Conservation (phyloP, 1,140 invertebrate species). For the Drosophila subpulchrella region DNA sequence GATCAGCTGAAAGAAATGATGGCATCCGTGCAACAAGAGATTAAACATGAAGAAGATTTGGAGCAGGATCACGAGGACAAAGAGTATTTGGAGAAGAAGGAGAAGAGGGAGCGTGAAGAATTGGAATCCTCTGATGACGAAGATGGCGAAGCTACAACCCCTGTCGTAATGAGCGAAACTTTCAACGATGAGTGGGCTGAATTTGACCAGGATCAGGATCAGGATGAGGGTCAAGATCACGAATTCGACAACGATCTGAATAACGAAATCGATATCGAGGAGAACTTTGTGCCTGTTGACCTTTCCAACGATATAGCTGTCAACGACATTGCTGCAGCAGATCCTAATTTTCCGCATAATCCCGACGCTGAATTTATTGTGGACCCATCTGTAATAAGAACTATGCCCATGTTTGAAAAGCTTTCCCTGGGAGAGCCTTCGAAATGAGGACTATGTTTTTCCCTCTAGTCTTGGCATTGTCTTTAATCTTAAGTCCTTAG, state of each 20-base stretch:
- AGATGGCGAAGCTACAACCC: slow-evolving; percentile 25
- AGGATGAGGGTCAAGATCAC: slow-evolving; percentile 51
- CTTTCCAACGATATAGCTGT: slow-evolving; percentile 84
- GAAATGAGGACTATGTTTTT: background rate
- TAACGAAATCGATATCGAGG: slow-evolving; percentile 75
- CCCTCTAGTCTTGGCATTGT: slow-evolving; percentile 14
- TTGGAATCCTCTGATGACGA: slow-evolving; percentile 74
- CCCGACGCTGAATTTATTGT: slow-evolving; percentile 83
- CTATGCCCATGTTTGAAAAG: slow-evolving; percentile 76
- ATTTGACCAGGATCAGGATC: slow-evolving; percentile 38
- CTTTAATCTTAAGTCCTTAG: slow-evolving; percentile 48
- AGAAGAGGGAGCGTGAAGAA: slow-evolving; percentile 57
- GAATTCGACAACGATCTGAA: slow-evolving; percentile 63
- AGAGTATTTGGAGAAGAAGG: slow-evolving; percentile 1
- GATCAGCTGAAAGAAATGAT: slow-evolving; percentile 29
- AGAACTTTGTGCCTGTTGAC: slow-evolving; percentile 67
- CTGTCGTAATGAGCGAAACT: slow-evolving; percentile 67
- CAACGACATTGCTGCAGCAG: slow-evolving; percentile 69
- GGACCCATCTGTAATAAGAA: slow-evolving; percentile 10
- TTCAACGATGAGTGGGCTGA: slow-evolving; percentile 74
- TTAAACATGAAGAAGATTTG: slow-evolving; percentile 22
- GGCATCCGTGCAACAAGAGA: slow-evolving; percentile 47
- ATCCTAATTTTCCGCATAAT: slow-evolving; percentile 68
- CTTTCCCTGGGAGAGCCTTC: slow-evolving; percentile 39
- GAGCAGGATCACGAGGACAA: slow-evolving; percentile 21